phyloP scores from a whole-genome alignment of 2,797 vertebrate species.

The Bradypodion ventrale region DNA sequence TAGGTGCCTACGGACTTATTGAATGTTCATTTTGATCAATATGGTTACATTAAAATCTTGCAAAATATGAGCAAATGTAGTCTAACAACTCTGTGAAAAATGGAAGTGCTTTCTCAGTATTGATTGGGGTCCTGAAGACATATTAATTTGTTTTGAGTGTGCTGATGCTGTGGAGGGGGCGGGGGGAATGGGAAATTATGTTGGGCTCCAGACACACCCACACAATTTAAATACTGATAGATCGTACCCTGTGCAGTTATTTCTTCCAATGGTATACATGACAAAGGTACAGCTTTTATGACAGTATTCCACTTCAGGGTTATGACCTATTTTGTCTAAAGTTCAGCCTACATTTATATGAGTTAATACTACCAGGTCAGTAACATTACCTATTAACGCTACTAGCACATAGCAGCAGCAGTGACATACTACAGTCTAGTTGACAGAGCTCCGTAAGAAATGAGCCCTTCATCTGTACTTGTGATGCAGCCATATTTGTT shows the following conservation, averaged over 20 bases:
- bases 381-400: neutral
- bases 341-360: neutral
- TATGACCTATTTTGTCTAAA: neutral
- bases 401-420: neutral
- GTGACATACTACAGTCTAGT: neutral
- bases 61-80: constrained; percentile 82
- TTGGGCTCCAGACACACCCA: constrained; percentile 14
- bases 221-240: neutral
- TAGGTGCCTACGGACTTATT: constrained; percentile 82
- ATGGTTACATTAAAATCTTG: constrained; percentile 82
- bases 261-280: neutral
- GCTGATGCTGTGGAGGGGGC: constrained; percentile 42
- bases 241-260: neutral
- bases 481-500: neutral
- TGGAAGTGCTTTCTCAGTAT: constrained; percentile 69
- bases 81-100: constrained; percentile 82
- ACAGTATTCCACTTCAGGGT: neutral
- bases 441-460: neutral
- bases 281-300: neutral
- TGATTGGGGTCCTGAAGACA: constrained; percentile 69
- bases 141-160: constrained; percentile 59
- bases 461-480: neutral
- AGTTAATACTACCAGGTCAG: neutral
- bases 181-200: constrained; percentile 14
- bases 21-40: constrained; percentile 83